phyloP scores from a whole-genome alignment of 2,113 vertebrate species.

The Vidua chalybeata region DNA sequence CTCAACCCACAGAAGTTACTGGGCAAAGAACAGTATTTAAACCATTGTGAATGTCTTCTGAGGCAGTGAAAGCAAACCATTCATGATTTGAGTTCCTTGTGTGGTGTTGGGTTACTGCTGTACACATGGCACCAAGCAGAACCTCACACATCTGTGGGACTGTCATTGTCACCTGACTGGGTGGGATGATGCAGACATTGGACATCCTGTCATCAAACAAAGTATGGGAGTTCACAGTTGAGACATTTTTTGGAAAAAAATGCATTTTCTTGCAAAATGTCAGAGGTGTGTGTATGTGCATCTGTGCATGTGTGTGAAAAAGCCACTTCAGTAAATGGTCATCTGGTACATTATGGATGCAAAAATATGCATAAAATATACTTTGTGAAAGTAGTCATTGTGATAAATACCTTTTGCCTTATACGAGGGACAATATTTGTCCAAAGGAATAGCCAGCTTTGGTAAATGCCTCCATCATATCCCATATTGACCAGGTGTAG shows the following conservation, averaged over 20 bases:
- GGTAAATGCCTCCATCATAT: not conserved
- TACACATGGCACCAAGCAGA: fast-evolving
- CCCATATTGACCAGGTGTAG: not conserved
- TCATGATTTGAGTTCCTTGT: not conserved
- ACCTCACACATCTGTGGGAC: not conserved
- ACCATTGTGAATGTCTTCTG: not conserved
- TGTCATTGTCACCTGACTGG: fast-evolving
- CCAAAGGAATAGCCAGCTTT: not conserved
- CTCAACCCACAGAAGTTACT: not conserved
- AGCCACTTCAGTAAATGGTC: not conserved
- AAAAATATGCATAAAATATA: not conserved
- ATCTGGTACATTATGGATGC: not conserved
- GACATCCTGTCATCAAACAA: not conserved
- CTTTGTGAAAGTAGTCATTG: not conserved
- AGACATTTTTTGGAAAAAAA: not conserved
- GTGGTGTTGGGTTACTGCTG: not conserved
- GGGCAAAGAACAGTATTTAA: not conserved
- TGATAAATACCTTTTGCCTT: not conserved
- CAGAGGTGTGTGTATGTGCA: not conserved
- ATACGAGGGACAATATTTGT: not conserved
- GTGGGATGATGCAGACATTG: not conserved
- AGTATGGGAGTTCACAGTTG: not conserved
- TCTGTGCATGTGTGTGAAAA: not conserved
- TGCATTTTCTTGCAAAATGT: not conserved
- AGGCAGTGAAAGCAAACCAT: not conserved